Evolutionary conservation across 2,888 invertebrate genomes (phyloP).

Genomic region (Teleogryllus oceanicus): DNA sequence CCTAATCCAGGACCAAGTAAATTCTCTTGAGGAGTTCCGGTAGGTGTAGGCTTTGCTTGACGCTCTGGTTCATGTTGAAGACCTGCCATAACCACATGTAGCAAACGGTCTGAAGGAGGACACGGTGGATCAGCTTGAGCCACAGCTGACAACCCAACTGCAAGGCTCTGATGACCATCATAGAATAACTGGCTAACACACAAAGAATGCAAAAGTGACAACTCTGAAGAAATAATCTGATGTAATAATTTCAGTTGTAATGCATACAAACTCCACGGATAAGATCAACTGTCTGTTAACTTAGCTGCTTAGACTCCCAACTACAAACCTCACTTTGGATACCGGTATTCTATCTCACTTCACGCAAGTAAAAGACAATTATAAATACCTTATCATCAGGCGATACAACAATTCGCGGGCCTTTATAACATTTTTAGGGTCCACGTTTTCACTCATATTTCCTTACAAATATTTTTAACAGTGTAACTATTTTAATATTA

Average conservation of each 20-base stretch:
- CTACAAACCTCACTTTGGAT: no score
- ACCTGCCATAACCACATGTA: slow-evolving; percentile 82
- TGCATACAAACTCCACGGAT: no score
- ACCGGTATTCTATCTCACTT: no score
- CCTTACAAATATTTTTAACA: not conserved
- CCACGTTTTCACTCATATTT: slow-evolving; percentile 37
- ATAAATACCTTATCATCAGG: slow-evolving; percentile 79
- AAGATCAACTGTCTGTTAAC: no score
- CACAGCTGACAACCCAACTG: slow-evolving; percentile 75
- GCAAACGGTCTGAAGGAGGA: slow-evolving; percentile 89
- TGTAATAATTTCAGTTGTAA: no score
- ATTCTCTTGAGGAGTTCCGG: slow-evolving; percentile 58
- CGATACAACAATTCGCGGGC: slow-evolving; percentile 85
- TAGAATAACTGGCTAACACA: slow-evolving; percentile 87
- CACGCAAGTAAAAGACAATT: not conserved
- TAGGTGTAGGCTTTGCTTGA: slow-evolving; percentile 50
- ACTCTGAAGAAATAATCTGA: no score
- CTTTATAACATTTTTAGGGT: slow-evolving; percentile 71
- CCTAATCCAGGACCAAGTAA: slow-evolving; percentile 63
- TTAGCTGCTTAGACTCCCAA: no score
- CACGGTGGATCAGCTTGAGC: slow-evolving; percentile 91
- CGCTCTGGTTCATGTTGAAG: slow-evolving; percentile 76
- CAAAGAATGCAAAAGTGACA: not conserved
- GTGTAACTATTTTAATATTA: no score
- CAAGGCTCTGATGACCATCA: slow-evolving; percentile 93